Evolutionary conservation across 2,113 vertebrate species (phyloP), one percentile per base, ranked within the genome.

Genomic region (Seriola rivoliana): DNA sequence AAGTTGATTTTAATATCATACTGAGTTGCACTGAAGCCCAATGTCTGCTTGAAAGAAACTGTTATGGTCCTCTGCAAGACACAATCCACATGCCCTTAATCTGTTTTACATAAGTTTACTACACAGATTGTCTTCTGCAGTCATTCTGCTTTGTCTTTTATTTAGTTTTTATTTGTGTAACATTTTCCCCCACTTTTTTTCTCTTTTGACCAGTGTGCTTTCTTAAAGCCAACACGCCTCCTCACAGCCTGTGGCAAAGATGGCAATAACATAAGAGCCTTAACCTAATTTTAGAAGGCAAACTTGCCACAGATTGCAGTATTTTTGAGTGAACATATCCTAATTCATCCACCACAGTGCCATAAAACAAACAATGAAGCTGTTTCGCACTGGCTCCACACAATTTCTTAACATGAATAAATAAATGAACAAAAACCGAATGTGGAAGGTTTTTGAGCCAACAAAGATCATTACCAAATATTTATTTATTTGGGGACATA

Each of bases 1-100:
- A 70, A 21, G 34, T 34, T 64, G 32, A 63, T 75, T 82, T 69
- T 36, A 70, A 55, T 25, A 29, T 3, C 9, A 55, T 55, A 19
- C 21, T 42, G n/a, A 40, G 40, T 8, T 75, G 8, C 75, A 57
- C 9, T 81, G 54, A 75, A 68, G 62, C 40, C 32, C 70, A 59
- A 4, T 29, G 16, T n/a, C n/a, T 72, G 21, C 48, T 59, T 38
- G 8, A 52, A n/a, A 60, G 3, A 74, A 74, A 54, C n/a, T 11
- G 10, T 21, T 59, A 4, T 21, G 32, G 57, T 42, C 5, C 7
- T 48, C n/a, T 36, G 19, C 25, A 46, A 38, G 58, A 58, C 29
- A 65, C 57, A 25, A n/a, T 25, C 58, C 23, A 34, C 40, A 66
- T 25, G 21, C 4, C n/a, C 23, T 46, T 46, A 44, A 12, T 63